Percentiles rank a stretch among this genome's conserved stretches.
Conservation (phyloP, 1,140 invertebrate genomes). For the Thaumetopoea pityocampa region DNA sequence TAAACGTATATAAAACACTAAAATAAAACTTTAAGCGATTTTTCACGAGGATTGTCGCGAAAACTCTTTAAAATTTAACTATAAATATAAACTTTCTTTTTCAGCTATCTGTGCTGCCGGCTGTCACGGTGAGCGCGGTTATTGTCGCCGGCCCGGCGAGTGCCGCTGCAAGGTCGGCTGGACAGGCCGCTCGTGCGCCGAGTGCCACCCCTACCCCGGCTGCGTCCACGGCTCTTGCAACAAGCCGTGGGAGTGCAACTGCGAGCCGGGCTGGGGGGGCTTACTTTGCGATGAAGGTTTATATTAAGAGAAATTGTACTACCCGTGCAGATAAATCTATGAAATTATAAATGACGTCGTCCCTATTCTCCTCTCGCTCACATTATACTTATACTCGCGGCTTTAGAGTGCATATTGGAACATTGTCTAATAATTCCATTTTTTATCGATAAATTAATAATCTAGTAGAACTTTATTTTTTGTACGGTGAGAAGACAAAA, state of each 20-base stretch:
- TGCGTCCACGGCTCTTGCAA: conserved; percentile 90
- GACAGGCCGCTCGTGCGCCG: conserved; percentile 87
- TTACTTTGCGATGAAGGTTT: conserved; percentile 91
- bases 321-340: too few relatives aligned
- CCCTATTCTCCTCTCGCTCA: too few relatives aligned
- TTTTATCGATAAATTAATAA: too few relatives aligned
- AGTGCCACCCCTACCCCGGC: conserved; percentile 90
- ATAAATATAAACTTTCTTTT: conserved; percentile 1
- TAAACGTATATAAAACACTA: too few relatives aligned
- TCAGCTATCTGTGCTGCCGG: conserved; percentile 88
- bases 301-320: too few relatives aligned
- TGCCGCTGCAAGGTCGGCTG: conserved; percentile 92
- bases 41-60: background rate
- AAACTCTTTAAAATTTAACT: background rate
- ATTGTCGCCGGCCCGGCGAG: conserved; percentile 86
- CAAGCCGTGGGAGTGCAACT: conserved; percentile 92
- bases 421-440: too few relatives aligned
- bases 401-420: too few relatives aligned
- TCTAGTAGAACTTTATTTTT: too few relatives aligned
- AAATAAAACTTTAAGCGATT: too few relatives aligned
- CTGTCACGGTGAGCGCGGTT: conserved; percentile 89
- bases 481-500: too few relatives aligned
- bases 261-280: conserved; percentile 90
- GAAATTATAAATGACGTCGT: too few relatives aligned
- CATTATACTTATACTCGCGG: too few relatives aligned